Base-by-base conservation (phyloP, 2,888 invertebrate species). In the Agrochola lychnidis region DNA sequence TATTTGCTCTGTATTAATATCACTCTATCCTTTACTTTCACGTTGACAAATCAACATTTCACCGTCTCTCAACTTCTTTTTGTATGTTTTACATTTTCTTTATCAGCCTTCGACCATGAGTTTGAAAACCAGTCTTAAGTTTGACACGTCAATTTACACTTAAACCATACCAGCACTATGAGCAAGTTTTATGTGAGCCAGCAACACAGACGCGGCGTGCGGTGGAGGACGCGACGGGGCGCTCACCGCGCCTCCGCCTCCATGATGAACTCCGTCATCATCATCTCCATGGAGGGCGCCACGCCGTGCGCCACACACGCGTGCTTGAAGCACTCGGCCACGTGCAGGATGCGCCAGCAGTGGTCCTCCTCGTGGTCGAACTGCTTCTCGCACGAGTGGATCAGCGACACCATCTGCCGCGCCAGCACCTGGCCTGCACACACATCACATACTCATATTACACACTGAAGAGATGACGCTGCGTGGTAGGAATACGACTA, bases 191-290 rank as follows among this genome's bases (percentile, higher is more conserved):
- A 68, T 36, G 40, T n/a, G 10, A 16, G 25, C 30, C 48, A 75
- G 73, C 40, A 51, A n/a, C 63, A 19, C 30, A 16, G 36, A 36
- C 36, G n/a, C 36, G 4, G 9, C 66, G 7, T 19, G 45, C 2
- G 25, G 25, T 14, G 57, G 57, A 25, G 22, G 22, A 40, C 4
- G 4, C 16, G 40, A n/a, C 40, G 63, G 3, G 14, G 61, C 10
- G 40, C 16, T 73, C 67, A 79, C 25, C 86, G 85, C 63, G 87
- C 78, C 79, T 94, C 93, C 0, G 95, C 79, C 82, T 95, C 94
- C 94, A 95, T 94, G 79, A 95, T 94, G 86, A 95, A 93, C 89
- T 95, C 95, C 0, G 94, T 92, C 90, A 95, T 92, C 78, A 95
- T 90, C 81, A 95, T 78, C 86, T 95, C 94, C 92, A 95, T 94